These are phyloP conservation scores for Periplaneta americana DNA, from an alignment of 1,140 invertebrate species.

Conservation along the genomic window DNA sequence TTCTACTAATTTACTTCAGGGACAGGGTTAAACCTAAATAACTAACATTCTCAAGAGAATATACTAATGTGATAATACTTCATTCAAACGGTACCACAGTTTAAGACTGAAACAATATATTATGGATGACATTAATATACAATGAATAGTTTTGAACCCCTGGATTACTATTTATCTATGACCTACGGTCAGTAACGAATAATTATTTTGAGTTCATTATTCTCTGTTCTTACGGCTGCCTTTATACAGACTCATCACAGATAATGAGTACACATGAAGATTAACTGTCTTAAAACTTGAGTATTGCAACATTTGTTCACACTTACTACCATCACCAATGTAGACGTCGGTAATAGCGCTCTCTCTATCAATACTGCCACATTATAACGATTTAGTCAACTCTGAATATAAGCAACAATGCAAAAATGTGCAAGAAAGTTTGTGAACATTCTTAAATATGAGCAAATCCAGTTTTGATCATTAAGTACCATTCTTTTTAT, in stretches of 20 bases:
- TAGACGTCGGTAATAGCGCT: neutral
- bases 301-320: neutral
- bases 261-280: neutral
- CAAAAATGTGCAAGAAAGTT: neutral
- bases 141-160: neutral
- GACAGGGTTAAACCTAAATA: too few relatives aligned
- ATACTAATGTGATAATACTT: neutral
- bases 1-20: too few relatives aligned
- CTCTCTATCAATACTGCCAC: neutral
- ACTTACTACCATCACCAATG: neutral
- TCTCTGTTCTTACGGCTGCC: neutral
- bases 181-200: neutral
- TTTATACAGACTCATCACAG: neutral
- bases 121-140: neutral
- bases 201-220: too few relatives aligned
- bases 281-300: neutral
- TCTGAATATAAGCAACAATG: neutral
- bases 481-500: neutral
- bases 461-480: neutral
- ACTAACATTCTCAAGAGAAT: too few relatives aligned
- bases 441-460: neutral
- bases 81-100: neutral
- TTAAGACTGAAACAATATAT: neutral
- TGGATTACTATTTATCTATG: neutral
- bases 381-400: neutral